Base-by-base conservation (phyloP, 2,113 vertebrate genomes). In the Struthio camelus region DNA sequence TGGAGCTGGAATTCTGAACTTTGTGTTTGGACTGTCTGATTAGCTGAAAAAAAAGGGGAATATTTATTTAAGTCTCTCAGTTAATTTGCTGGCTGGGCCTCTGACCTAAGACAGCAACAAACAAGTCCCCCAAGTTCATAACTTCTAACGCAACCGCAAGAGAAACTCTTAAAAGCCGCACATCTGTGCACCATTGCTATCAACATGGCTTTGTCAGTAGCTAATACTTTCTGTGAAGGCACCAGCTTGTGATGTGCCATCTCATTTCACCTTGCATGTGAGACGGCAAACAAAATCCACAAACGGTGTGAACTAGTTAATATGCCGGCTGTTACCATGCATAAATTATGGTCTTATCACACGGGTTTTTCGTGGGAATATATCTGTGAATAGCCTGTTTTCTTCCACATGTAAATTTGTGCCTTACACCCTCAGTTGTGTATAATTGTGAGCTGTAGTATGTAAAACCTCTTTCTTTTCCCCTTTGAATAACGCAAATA, bases 401-500 rank as follows among this genome's bases (percentile, higher is more conserved):
- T 98, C 98, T 98, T 99, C 99, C 99, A 99, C 99, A 98, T 99
- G 99, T 99, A 99, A 99, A 99, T 99, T 99, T 99, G 99, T 99
- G 99, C 99, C 99, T 99, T 99, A 99, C 99, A 99, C 99, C 99
- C 97, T 98, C 96, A 99, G 98, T 99, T 99, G 99, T 99, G 98
- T 99, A 98, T 98, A 98, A 98, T 98, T 99, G 98, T 99, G 98
- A 99, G 98, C 97, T 98, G 98, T 99, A 98, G 58, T 97, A 95
- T 96, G 97, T 97, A 98, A 96, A 97, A 95, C 84, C 87, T 94
- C 87, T 85, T 82, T 92, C 87, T 88, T 93, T 90, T 92, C 95
- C 96, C 97, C 97, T 95, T 89, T 95, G 96, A 97, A 95, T 97
- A 96, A 97, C 97, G 94, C 97, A 96, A 96, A 96, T 98, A 98